phyloP scores from a whole-genome alignment of 2,113 vertebrate genomes.

The Monopterus albus region DNA sequence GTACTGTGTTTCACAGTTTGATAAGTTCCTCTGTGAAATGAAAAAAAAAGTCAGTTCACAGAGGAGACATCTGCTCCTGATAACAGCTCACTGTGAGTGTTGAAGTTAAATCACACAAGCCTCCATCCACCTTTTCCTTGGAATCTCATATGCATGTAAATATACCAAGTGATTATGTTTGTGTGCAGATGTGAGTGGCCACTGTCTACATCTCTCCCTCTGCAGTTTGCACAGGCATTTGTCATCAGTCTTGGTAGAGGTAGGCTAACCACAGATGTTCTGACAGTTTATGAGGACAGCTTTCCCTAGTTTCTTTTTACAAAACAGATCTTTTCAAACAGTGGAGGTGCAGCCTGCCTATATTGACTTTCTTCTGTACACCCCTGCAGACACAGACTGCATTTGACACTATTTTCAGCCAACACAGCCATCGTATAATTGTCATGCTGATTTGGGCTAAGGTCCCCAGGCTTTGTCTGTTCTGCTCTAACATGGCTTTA shows the following conservation, averaged over 20 bases:
- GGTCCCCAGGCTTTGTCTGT: neutral
- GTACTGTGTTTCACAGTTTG: constrained; percentile 72
- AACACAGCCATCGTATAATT: constrained; percentile 8
- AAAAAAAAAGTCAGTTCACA: constrained; percentile 29
- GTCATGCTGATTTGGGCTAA: constrained; percentile 12
- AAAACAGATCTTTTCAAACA: constrained; percentile 36
- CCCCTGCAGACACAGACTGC: constrained; percentile 15
- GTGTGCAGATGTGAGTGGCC: constrained; percentile 8
- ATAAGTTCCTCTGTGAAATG: constrained; percentile 41
- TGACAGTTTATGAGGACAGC: constrained; percentile 35
- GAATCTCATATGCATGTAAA: neutral
- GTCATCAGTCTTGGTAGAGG: constrained; percentile 53
- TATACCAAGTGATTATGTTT: neutral
- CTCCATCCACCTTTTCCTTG: neutral
- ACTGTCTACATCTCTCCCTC: constrained; percentile 3
- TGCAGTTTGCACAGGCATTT: constrained; percentile 21
- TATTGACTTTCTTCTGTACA: neutral
- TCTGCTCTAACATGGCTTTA: constrained; percentile 85
- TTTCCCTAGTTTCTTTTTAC: constrained; percentile 7
- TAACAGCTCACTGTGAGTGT: constrained; percentile 30
- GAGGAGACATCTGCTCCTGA: constrained; percentile 21
- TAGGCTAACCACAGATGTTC: constrained; percentile 51
- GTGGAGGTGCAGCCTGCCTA: constrained; percentile 12
- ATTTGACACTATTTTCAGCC: constrained; percentile 10
- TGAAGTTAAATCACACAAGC: constrained; percentile 5